Percentiles rank a stretch among this genome's conserved stretches.
Conservation (phyloP, 2,797 vertebrate species). For the Anableps anableps region DNA sequence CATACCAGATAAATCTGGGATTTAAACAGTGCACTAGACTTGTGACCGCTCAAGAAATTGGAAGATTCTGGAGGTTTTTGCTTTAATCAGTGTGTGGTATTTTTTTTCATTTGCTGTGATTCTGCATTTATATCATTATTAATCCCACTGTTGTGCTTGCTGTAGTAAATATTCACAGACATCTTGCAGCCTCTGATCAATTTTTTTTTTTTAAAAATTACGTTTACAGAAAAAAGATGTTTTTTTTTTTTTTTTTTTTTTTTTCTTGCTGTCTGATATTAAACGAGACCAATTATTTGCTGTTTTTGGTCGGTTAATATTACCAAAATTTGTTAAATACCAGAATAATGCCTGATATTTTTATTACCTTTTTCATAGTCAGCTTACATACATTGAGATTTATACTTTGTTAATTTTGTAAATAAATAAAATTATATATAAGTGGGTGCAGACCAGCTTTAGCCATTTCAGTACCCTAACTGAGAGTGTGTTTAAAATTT, state of each 20-base stretch:
- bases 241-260: too few relatives aligned
- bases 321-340: not conserved
- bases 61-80: constrained; percentile 10
- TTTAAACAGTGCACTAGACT: constrained; percentile 47
- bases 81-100: constrained; percentile 14
- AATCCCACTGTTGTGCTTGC: not conserved
- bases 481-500: too few relatives aligned
- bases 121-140: not conserved
- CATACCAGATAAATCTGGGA: constrained; percentile 59
- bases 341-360: not conserved
- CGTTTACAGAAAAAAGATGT: not conserved
- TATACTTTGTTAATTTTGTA: too few relatives aligned
- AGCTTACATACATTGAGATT: too few relatives aligned
- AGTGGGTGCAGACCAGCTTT: too few relatives aligned
- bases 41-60: constrained; percentile 39
- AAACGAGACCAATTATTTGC: too few relatives aligned
- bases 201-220: not conserved
- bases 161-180: not conserved
- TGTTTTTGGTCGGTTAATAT: too few relatives aligned
- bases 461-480: too few relatives aligned
- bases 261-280: too few relatives aligned
- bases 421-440: too few relatives aligned
- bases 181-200: not conserved
- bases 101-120: not conserved
- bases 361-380: not conserved